These are phyloP conservation scores for Drosophila sordidapex DNA, from an alignment of 2,888 invertebrate genomes.

Conservation along the genomic window DNA sequence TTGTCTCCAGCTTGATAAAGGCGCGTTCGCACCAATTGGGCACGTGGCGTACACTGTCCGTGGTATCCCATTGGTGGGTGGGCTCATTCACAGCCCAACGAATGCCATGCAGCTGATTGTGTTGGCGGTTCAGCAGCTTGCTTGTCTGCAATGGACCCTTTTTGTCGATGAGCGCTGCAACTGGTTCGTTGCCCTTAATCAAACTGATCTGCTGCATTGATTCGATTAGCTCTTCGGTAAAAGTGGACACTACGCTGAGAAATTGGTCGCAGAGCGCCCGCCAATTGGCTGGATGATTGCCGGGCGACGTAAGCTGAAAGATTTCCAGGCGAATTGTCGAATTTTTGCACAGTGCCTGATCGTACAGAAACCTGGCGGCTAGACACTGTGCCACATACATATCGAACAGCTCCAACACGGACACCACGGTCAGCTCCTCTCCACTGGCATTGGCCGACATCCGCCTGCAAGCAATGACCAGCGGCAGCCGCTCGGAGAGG, in stretches of 20 bases:
- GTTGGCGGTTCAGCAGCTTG: constrained; percentile 82
- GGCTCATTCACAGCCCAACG: constrained; percentile 66
- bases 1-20: constrained; percentile 78
- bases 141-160: constrained; percentile 77
- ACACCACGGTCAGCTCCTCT: constrained; percentile 86
- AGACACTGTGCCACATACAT: constrained; percentile 90
- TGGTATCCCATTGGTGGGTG: constrained; percentile 9
- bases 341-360: constrained; percentile 87
- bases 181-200: constrained; percentile 55
- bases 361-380: constrained; percentile 90
- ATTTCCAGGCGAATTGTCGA: constrained; percentile 87
- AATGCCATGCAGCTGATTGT: constrained; percentile 83
- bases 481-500: constrained; percentile 88
- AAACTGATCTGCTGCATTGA: constrained; percentile 83
- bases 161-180: constrained; percentile 38
- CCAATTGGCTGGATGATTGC: constrained; percentile 95
- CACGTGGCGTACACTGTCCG: constrained; percentile 30
- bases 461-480: constrained; percentile 43
- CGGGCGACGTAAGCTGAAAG: constrained; percentile 91
- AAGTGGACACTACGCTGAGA: constrained; percentile 88
- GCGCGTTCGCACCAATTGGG: constrained; percentile 81
- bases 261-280: constrained; percentile 88
- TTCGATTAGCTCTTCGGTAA: constrained; percentile 87
- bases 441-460: constrained; percentile 85
- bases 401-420: constrained; percentile 86